Percentiles rank a stretch among this genome's conserved stretches.
Evolutionary conservation across 2,113 vertebrate species (phyloP).

Genomic region (Vireo altiloquus): DNA sequence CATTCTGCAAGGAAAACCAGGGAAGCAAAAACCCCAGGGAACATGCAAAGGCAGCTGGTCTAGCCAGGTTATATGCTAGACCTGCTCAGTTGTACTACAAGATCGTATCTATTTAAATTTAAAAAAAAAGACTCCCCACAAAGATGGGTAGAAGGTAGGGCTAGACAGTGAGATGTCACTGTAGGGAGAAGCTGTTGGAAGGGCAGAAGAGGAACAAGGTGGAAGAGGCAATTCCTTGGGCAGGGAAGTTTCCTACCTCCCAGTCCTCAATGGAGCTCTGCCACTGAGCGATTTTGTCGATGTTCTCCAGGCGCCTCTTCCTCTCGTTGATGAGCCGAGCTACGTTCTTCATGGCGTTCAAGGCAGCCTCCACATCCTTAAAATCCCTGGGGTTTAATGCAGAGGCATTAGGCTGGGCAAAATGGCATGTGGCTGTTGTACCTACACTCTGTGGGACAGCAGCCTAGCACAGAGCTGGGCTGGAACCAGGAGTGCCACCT

Average conservation of each 20-base stretch:
- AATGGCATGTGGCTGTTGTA: fast-evolving
- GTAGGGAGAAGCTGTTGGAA: neutral
- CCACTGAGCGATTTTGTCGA: slow-evolving; percentile 96
- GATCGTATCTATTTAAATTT: neutral
- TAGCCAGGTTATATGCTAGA: neutral
- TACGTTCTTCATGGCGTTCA: slow-evolving; percentile 96
- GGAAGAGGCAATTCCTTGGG: no score
- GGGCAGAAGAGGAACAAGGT: neutral
- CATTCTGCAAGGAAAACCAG: neutral
- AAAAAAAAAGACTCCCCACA: neutral
- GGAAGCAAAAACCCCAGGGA: neutral
- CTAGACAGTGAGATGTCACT: neutral
- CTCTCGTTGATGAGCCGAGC: slow-evolving; percentile 92
- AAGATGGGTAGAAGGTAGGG: neutral
- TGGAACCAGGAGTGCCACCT: neutral
- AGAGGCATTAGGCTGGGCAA: neutral
- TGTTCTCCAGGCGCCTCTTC: slow-evolving; percentile 93
- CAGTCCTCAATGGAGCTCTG: slow-evolving; percentile 95
- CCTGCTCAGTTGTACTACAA: neutral
- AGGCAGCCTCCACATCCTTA: slow-evolving; percentile 90
- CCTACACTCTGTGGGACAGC: neutral
- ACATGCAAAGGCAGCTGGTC: neutral
- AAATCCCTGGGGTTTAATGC: slow-evolving; percentile 91
- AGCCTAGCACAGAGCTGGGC: neutral
- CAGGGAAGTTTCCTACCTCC: slow-evolving; percentile 77